These are phyloP conservation scores for Syncerus caffer DNA, from an alignment of 2,797 vertebrate species.

Conservation along the genomic window DNA sequence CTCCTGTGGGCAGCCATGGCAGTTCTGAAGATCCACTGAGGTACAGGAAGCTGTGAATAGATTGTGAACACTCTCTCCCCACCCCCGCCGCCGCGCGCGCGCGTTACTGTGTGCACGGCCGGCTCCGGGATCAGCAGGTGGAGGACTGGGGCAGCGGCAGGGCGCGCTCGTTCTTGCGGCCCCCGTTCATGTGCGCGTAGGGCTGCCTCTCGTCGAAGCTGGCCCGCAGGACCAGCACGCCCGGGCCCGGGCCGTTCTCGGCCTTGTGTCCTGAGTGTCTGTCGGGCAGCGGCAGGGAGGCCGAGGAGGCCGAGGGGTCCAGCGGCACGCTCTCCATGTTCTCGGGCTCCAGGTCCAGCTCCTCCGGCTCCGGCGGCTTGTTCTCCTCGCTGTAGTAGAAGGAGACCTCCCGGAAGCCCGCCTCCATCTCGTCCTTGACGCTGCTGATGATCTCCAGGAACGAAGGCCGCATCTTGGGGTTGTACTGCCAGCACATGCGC, in stretches of 20 bases:
- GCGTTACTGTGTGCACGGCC: slow-evolving; percentile 42
- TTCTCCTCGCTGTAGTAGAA: slow-evolving; percentile 99
- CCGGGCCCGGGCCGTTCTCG: slow-evolving; percentile 93
- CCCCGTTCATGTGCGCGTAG: slow-evolving; percentile 98
- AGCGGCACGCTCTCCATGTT: slow-evolving; percentile 98
- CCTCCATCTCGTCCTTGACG: slow-evolving; percentile 95
- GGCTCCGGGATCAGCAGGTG: slow-evolving; percentile 92
- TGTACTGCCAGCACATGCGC: slow-evolving; percentile 99
- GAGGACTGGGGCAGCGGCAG: slow-evolving; percentile 98
- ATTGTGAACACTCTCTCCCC: slow-evolving; percentile 77
- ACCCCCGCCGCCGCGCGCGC: slow-evolving; percentile 72
- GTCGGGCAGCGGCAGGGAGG: slow-evolving; percentile 90
- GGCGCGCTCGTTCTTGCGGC: slow-evolving; percentile 94
- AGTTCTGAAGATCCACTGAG: slow-evolving; percentile 89
- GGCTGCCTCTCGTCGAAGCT: slow-evolving; percentile 96
- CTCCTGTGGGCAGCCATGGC: slow-evolving; percentile 86
- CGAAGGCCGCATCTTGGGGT: slow-evolving; percentile 96
- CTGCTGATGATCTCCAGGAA: slow-evolving; percentile 98
- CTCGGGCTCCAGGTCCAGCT: slow-evolving; percentile 96
- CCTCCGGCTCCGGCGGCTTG: slow-evolving; percentile 95
- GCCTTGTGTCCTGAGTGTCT: slow-evolving; percentile 92
- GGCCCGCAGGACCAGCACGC: slow-evolving; percentile 91
- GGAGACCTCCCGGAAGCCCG: slow-evolving; percentile 93
- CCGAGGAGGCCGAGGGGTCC: slow-evolving; percentile 91
- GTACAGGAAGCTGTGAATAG: slow-evolving; percentile 88